Percentiles rank a stretch among this genome's conserved stretches.
phyloP scores from a whole-genome alignment of 2,888 invertebrate genomes.

The Pomacea canaliculata region DNA sequence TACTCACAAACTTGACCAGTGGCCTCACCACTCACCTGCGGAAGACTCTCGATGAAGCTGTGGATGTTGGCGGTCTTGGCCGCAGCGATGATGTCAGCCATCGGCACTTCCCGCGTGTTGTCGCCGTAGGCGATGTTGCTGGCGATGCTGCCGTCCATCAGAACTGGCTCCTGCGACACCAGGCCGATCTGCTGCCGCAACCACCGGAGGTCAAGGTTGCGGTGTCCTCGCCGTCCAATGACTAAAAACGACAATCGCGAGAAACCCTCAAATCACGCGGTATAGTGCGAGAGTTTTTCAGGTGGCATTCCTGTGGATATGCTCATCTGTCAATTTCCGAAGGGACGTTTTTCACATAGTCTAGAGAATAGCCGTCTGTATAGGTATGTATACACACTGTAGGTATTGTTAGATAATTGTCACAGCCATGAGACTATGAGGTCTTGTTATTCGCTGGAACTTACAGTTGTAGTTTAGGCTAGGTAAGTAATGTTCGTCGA shows the following conservation, averaged over 20 bases:
- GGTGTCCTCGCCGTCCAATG: slow-evolving; percentile 73
- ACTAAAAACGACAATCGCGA: slow-evolving; percentile 32
- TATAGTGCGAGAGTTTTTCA: no score
- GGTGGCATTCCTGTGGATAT: no score
- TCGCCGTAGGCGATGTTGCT: slow-evolving; percentile 96
- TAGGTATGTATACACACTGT: no score
- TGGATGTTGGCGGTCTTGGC: slow-evolving; percentile 88
- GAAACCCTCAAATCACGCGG: no score
- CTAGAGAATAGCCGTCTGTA: no score
- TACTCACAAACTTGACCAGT: neutral
- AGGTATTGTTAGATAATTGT: no score
- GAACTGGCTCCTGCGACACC: slow-evolving; percentile 91
- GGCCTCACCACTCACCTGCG: slow-evolving; percentile 67
- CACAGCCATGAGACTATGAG: no score
- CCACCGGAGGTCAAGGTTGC: slow-evolving; percentile 76
- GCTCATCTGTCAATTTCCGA: no score
- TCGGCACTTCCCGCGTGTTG: slow-evolving; percentile 77
- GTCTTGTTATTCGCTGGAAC: no score
- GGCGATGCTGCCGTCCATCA: slow-evolving; percentile 88
- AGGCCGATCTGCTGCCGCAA: slow-evolving; percentile 86
- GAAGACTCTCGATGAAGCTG: slow-evolving; percentile 82
- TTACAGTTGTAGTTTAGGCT: no score
- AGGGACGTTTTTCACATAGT: no score
- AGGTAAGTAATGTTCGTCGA: no score
- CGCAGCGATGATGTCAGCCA: slow-evolving; percentile 79